phyloP scores from a whole-genome alignment of 2,797 vertebrate species.

The Tympanoctomys barrerae region DNA sequence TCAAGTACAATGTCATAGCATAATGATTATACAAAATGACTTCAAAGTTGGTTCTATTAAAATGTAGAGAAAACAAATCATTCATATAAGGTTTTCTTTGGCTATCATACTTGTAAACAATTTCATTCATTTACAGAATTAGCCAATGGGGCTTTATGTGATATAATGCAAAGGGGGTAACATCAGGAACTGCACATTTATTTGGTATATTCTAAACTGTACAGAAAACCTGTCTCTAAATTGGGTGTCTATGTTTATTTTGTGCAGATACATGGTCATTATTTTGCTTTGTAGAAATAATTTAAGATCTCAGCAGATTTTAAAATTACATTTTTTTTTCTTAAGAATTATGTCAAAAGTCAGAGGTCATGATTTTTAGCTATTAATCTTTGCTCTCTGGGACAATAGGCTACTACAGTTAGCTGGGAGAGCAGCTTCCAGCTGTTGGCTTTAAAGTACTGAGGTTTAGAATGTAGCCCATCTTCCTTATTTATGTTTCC shows the following conservation, averaged over 20 bases:
- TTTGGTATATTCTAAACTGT: constrained; percentile 64
- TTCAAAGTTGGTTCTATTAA: constrained; percentile 67
- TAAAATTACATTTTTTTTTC: constrained; percentile 78
- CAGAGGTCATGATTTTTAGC: constrained; percentile 85
- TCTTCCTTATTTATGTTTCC: constrained; percentile 86
- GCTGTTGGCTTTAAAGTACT: constrained; percentile 79
- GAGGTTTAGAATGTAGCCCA: constrained; percentile 84
- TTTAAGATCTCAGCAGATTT: constrained; percentile 78
- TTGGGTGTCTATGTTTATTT: constrained; percentile 77
- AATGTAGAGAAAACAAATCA: constrained; percentile 64
- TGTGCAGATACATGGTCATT: constrained; percentile 74
- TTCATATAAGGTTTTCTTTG: constrained; percentile 78
- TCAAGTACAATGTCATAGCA: constrained; percentile 9
- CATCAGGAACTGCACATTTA: background rate
- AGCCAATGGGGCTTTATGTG: constrained; percentile 76
- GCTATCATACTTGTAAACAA: constrained; percentile 52
- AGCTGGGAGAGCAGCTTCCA: constrained; percentile 80
- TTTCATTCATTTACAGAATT: constrained; percentile 71
- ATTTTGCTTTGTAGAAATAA: constrained; percentile 80
- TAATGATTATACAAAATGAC: constrained; percentile 62
- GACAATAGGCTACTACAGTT: constrained; percentile 86
- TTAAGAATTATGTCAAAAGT: constrained; percentile 81
- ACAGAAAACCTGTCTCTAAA: constrained; percentile 68
- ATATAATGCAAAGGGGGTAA: constrained; percentile 54
- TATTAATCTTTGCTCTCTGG: constrained; percentile 85